Conservation (phyloP, 2,113 vertebrate genomes). For the Pelecanus crispus region DNA sequence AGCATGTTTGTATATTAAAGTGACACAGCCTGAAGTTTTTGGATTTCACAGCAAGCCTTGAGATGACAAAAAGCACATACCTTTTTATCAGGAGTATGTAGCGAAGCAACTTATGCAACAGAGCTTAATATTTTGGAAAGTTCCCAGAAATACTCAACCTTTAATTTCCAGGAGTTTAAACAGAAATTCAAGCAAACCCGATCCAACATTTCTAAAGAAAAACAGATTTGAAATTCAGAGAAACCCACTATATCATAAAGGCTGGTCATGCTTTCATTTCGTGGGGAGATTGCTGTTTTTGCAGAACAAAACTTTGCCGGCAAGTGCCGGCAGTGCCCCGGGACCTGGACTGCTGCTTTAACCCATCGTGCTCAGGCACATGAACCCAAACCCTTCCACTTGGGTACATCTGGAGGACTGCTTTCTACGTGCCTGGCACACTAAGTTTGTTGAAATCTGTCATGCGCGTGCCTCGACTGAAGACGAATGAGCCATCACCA, state of each 20-base stretch:
- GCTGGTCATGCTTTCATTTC: not conserved
- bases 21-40: constrained; percentile 50
- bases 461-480: not conserved
- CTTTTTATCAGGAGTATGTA: not conserved
- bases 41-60: constrained; percentile 2
- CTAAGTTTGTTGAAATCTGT: not conserved
- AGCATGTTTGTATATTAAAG: constrained; percentile 55
- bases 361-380: no score
- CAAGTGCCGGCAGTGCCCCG: not conserved
- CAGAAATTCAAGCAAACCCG: not conserved
- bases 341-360: not conserved
- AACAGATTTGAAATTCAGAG: not conserved
- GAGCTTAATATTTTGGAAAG: not conserved
- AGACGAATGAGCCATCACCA: not conserved
- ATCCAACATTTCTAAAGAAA: not conserved
- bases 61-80: not conserved
- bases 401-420: not conserved
- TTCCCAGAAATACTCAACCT: not conserved
- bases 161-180: not conserved
- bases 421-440: not conserved
- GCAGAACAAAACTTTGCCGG: no score
- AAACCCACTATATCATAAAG: not conserved
- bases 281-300: fast-evolving
- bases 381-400: not conserved
- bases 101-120: not conserved